Evolutionary conservation across 1,140 invertebrate genomes (phyloP), one percentile per base, ranked within the genome.

Genomic region (Micrasema minimum): DNA sequence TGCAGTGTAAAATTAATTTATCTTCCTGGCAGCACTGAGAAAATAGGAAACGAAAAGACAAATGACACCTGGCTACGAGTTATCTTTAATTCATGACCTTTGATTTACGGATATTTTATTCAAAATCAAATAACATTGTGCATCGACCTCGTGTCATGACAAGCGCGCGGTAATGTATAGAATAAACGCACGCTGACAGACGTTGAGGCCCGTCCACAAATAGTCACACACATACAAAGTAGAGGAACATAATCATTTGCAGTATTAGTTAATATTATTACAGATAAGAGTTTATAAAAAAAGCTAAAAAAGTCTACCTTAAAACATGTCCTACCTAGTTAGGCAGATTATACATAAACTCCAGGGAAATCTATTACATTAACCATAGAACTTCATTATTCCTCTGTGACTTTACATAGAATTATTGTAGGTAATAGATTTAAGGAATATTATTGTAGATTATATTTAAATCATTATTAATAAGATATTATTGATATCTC

Each of bases 21-120:
- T 62, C 22, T 43, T n/a, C 20, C 57, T 18, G 57, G 37, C 41
- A 66, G 14, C 64, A 66, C 64, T 66, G 48, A 53, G 48, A 66
- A 66, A 66, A 50, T 50, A 66, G 64, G 64, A 66, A 66, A 66
- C 64, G 18, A 66, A 18, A 66, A 51, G 64, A 51, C 64, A 51
- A 62, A 37, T 53, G 64, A 66, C 64, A 66, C 48, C 46, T 53
- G 48, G 48, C 53, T 23, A 66, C 64, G 64, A 22, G 64, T 37
- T 53, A 66, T 66, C 64, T 66, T 51, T 66, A 53, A 66, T 66
- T 66, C 64, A 66, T 66, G 46, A 38, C 46, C 16, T 51, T 50
- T 66, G 48, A 66, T 66, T 53, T 38, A 66, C 45, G 64, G 46
- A 37, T 18, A 51, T 53, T 35, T 66, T 66, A 66, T 66, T 66